phyloP scores from a whole-genome alignment of 2,113 vertebrate species.

The Entomyzon cyanotis region DNA sequence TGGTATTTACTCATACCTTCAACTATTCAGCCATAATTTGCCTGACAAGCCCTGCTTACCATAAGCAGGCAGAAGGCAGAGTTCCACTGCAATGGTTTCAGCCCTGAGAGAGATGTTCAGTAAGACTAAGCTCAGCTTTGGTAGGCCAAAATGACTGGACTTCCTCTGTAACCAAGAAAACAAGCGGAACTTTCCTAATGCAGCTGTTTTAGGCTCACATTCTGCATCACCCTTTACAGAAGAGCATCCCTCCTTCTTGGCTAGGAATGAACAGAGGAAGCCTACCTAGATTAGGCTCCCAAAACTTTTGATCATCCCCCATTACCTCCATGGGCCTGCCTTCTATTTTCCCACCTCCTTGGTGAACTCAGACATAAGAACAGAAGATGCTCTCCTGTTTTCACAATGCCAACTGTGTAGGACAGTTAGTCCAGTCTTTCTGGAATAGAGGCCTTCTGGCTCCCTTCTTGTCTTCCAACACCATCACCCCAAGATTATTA shows the following conservation, averaged over 20 bases:
- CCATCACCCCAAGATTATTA: neutral
- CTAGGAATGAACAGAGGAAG: neutral
- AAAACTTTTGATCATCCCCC: neutral
- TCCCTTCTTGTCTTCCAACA: neutral
- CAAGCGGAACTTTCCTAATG: neutral
- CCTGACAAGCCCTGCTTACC: neutral
- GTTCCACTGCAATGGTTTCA: neutral
- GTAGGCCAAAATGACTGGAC: neutral
- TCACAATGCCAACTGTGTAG: neutral
- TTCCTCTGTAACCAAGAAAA: neutral
- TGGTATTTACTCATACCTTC: neutral
- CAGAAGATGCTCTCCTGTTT: neutral
- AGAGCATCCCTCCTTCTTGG: neutral
- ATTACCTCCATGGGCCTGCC: too few relatives aligned
- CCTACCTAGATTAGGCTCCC: neutral
- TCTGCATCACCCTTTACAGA: neutral
- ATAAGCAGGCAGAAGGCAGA: neutral
- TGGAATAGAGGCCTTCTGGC: neutral
- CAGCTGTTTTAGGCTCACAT: neutral
- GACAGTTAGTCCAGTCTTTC: neutral
- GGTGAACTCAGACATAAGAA: rapidly evolving
- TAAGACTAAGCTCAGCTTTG: neutral
- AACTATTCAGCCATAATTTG: neutral
- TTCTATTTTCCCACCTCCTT: neutral
- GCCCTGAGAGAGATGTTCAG: rapidly evolving